Percentiles rank a stretch among this genome's conserved stretches.
Conservation (phyloP, 2,113 vertebrate genomes). For the Euleptes europaea region DNA sequence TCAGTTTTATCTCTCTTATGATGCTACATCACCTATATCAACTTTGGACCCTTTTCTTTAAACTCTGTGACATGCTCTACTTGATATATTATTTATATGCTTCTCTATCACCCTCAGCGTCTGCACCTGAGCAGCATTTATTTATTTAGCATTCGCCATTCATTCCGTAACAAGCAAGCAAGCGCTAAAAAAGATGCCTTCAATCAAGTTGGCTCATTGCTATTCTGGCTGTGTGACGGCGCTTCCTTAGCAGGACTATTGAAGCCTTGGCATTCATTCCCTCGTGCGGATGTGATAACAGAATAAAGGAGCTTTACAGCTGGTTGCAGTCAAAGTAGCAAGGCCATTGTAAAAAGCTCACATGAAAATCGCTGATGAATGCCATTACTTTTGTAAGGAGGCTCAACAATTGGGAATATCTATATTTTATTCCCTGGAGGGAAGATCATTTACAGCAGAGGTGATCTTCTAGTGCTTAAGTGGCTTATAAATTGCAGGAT, state of each 20-base stretch:
- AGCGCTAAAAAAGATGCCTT: constrained; percentile 28
- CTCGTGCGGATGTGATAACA: constrained; percentile 66
- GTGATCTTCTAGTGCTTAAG: constrained; percentile 19
- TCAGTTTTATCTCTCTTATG: constrained; percentile 38
- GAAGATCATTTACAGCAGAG: constrained; percentile 31
- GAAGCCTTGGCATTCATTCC: constrained; percentile 69
- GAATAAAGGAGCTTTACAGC: constrained; percentile 71
- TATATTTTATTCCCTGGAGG: constrained; percentile 28
- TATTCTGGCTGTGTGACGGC: constrained; percentile 46
- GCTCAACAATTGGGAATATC: constrained; percentile 49
- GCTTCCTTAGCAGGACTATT: constrained; percentile 59
- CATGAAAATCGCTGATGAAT: constrained; percentile 62
- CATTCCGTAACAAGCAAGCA: constrained; percentile 31
- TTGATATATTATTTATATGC: constrained; percentile 48
- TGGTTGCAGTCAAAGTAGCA: constrained; percentile 72
- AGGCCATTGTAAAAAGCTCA: constrained; percentile 61
- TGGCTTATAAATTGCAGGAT: background rate
- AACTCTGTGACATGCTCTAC: constrained; percentile 31
- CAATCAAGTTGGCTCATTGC: constrained; percentile 57
- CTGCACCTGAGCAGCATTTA: constrained; percentile 9
- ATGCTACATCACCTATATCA: constrained; percentile 49
- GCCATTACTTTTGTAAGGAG: constrained; percentile 53
- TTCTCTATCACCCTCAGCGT: constrained; percentile 30
- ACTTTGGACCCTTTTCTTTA: constrained; percentile 29
- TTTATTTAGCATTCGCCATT: constrained; percentile 44